Base-by-base conservation (phyloP, 2,797 vertebrate species). In the Ficedula albicollis region DNA sequence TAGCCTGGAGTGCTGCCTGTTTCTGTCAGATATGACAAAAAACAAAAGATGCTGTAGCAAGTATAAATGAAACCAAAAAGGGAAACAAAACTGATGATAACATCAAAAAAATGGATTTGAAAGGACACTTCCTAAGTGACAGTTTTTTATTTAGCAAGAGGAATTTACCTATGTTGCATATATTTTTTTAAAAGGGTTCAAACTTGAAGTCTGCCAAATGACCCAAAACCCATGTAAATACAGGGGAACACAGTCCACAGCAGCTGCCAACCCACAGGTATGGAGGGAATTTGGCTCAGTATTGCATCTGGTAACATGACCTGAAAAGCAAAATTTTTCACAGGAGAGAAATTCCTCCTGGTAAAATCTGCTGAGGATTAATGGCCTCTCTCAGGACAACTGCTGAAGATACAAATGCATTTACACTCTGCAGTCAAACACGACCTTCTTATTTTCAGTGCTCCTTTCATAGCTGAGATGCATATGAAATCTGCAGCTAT, bases 241-340 rank as follows among this genome's bases (percentile, higher is more conserved):
- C 29, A 70, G 83, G 70, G 41, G 21, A 83, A 44, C 59, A 66
- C 11, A 79, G 90, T 11, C 17, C 39, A 41, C 11, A 9, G 3
- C 4, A 15, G 55, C 64, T 80, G 82, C 82, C 93, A 92, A 1
- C 63, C 91, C 93, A 90, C 84, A 81, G 84, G 41, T 73, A 87
- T 84, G 90, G 49, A 64, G 77, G 43, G 91, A 94, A 92, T 95
- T 93, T 92, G 84, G 44, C 67, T 60, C 58, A 55, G 39, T 81
- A 29, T 34, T 83, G 70, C 20, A 59, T 52, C 68, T 89, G 23
- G 54, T 77, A 86, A 74, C 11, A 48, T 12, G 63, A 79, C 64
- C 46, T 54, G 54, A 79, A 79, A 72, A 93, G 19, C 46, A 76
- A 34, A 22, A 15, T 34, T 63, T 75, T 93, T 86, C 32, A 43